phyloP scores from a whole-genome alignment of 30 jellyfish, hydroid and myxozoan genomes.

The Pseudorhiza aurosa region DNA sequence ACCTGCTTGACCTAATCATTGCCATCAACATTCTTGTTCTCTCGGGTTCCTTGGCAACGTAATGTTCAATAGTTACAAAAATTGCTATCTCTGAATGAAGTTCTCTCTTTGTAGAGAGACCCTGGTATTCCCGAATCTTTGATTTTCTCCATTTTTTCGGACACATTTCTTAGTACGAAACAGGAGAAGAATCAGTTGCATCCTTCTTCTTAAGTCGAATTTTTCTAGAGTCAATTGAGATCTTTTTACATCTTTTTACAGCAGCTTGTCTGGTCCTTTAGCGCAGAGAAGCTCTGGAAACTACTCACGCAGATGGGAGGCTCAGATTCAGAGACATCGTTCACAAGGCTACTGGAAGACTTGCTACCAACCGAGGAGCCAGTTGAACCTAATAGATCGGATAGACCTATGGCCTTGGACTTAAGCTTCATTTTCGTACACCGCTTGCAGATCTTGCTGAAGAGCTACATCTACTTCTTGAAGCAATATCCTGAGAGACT shows the following conservation, averaged over 20 bases:
- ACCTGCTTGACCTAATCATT: too few relatives aligned
- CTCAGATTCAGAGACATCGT: not conserved
- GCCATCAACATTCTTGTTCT: too few relatives aligned
- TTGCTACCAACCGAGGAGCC: not conserved
- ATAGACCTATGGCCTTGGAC: not conserved
- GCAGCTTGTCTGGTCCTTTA: conserved; percentile 36
- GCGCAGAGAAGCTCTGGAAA: not conserved
- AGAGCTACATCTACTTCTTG: conserved; percentile 11
- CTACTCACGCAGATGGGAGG: conserved; percentile 28
- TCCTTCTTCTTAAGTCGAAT: too few relatives aligned
- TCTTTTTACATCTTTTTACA: not conserved
- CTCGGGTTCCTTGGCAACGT: too few relatives aligned
- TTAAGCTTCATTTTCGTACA: conserved; percentile 1
- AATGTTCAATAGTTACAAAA: too few relatives aligned
- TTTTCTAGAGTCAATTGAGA: too few relatives aligned
- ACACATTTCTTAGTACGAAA: too few relatives aligned
- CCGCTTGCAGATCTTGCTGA: conserved; percentile 31
- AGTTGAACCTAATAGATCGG: not conserved
- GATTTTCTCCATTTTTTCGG: too few relatives aligned
- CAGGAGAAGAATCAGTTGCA: too few relatives aligned
- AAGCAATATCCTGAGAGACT: not conserved
- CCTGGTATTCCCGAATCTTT: too few relatives aligned
- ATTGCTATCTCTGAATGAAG: too few relatives aligned
- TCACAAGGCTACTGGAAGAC: not conserved
- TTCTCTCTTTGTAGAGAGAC: too few relatives aligned